Evolutionary conservation across 1,140 invertebrate genomes (phyloP).

Genomic region (Scaptomyza hsui): DNA sequence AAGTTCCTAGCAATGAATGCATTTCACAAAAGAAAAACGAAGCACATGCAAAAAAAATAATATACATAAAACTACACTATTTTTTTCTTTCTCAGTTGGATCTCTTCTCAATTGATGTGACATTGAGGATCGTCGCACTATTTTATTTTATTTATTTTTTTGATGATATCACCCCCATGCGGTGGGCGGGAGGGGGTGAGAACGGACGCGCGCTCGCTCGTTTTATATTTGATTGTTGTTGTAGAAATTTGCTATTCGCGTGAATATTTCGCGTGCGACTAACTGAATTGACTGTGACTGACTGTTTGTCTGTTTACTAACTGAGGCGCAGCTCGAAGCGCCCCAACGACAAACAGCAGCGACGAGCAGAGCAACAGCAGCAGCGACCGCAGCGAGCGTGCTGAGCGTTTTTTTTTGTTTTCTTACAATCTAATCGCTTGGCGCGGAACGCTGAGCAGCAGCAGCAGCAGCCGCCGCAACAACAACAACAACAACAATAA

Average conservation of each 20-base stretch:
- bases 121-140: slow-evolving; percentile 10
- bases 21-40: not conserved
- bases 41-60: slow-evolving; percentile 1
- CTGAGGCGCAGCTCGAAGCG: slow-evolving; percentile 20
- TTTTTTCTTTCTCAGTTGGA: not conserved
- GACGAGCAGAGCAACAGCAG: not conserved
- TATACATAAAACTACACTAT: not conserved
- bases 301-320: slow-evolving; percentile 49
- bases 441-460: slow-evolving; percentile 43
- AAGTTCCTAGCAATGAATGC: not conserved
- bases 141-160: too few species aligned
- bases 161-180: slow-evolving; percentile 4
- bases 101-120: slow-evolving; percentile 4
- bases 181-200: not conserved
- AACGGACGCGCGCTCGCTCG: slow-evolving; percentile 13
- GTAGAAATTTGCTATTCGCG: slow-evolving; percentile 26
- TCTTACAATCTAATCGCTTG: slow-evolving; percentile 74
- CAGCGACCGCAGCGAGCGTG: slow-evolving; percentile 6
- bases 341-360: slow-evolving; percentile 2
- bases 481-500: slow-evolving; percentile 25
- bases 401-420: slow-evolving; percentile 11
- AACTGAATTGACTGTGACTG: slow-evolving; percentile 29
- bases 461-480: slow-evolving; percentile 20
- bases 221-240: not conserved
- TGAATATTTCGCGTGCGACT: slow-evolving; percentile 69